phyloP scores from a whole-genome alignment of 2,113 vertebrate species.

The Myrmecophaga tridactyla region DNA sequence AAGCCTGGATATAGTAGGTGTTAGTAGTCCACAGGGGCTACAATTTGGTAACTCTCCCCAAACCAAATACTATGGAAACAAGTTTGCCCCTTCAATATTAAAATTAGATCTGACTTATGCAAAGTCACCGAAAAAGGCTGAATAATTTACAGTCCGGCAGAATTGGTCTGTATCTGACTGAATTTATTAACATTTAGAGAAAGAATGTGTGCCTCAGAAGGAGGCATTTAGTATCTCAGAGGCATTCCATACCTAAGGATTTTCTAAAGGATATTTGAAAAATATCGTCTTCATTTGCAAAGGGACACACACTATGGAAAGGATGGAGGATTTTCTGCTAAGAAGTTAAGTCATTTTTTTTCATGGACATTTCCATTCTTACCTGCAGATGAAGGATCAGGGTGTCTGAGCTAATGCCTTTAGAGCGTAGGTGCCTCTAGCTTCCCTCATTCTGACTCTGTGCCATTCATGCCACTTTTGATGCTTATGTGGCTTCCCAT shows the following conservation, averaged over 20 bases:
- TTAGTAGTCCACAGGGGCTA: not conserved
- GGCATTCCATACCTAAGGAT: not conserved
- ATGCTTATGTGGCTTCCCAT: not conserved
- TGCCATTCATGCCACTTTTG: not conserved
- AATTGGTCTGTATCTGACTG: not conserved
- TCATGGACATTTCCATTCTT: not conserved
- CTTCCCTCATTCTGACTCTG: not conserved
- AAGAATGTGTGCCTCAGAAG: not conserved
- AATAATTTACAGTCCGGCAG: conserved; percentile 37
- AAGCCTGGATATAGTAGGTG: not conserved
- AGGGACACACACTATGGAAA: not conserved
- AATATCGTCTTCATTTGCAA: not conserved
- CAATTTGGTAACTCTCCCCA: not conserved
- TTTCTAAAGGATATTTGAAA: not conserved
- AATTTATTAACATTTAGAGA: conserved; percentile 63
- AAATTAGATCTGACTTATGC: conserved; percentile 34
- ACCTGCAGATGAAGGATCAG: not conserved
- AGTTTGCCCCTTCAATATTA: conserved; percentile 36
- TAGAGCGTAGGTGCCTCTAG: not conserved
- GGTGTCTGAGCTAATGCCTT: not conserved
- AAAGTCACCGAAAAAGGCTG: conserved; percentile 39
- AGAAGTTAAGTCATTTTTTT: not conserved
- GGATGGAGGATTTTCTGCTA: not conserved
- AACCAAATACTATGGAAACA: conserved; percentile 11
- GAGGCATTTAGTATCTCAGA: not conserved